phyloP scores from a whole-genome alignment of 1,140 invertebrate species.

The Drosophila nasuta region DNA sequence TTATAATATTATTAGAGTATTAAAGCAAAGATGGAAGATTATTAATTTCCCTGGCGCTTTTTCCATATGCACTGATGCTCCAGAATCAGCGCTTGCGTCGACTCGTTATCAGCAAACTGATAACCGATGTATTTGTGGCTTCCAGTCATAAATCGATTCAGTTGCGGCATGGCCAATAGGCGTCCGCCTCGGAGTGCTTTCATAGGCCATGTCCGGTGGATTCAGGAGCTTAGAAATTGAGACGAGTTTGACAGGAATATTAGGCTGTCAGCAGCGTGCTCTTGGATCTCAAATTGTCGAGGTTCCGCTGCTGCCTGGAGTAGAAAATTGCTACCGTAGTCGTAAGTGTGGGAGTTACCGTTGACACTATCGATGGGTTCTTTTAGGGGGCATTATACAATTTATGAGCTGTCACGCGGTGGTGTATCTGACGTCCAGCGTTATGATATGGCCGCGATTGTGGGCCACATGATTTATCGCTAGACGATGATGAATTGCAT shows the following conservation, averaged over 20 bases:
- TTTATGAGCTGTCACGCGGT: slow-evolving; percentile 62
- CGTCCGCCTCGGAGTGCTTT: neutral
- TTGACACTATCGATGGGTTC: slow-evolving; percentile 13
- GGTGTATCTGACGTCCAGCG: slow-evolving; percentile 31
- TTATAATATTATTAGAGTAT: too few species aligned
- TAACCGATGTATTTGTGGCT: neutral
- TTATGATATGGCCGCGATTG: slow-evolving; percentile 44
- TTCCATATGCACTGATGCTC: neutral
- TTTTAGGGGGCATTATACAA: slow-evolving; percentile 34
- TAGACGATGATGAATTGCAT: slow-evolving; percentile 65
- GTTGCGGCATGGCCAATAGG: slow-evolving; percentile 10
- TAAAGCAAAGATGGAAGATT: too few species aligned
- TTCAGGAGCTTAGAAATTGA: neutral
- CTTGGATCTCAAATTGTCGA: neutral
- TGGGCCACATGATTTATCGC: slow-evolving; percentile 65
- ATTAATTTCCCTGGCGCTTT: neutral
- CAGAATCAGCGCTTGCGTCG: neutral
- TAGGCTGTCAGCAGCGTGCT: slow-evolving; percentile 16
- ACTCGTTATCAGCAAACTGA: neutral
- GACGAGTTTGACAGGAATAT: slow-evolving; percentile 29
- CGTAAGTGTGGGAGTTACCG: neutral
- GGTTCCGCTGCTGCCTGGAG: neutral
- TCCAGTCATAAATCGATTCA: slow-evolving; percentile 23
- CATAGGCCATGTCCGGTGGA: slow-evolving; percentile 8
- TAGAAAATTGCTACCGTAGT: neutral